Conservation (phyloP, 2,888 invertebrate genomes). For the Nycteola revayana region DNA sequence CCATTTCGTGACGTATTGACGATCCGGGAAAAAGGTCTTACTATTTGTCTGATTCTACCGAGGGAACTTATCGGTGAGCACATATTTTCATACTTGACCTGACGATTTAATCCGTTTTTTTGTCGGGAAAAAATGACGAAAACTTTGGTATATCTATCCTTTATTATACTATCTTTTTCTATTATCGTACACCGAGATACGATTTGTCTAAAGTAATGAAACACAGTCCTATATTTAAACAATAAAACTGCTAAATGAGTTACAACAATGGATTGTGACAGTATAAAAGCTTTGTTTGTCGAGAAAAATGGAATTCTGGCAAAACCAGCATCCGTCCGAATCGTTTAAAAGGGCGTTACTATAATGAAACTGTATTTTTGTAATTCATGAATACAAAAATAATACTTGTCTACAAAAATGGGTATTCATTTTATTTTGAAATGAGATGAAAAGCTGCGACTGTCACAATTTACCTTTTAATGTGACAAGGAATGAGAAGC, state of each 20-base stretch:
- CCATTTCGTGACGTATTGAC: constrained; percentile 61
- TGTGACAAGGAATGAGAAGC: constrained; percentile 47
- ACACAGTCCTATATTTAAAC: constrained; percentile 44
- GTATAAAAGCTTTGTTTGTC: constrained; percentile 65
- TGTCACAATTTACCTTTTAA: constrained; percentile 43
- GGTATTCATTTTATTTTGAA: constrained; percentile 37
- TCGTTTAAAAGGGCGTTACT: constrained; percentile 41
- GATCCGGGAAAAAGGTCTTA: constrained; percentile 58
- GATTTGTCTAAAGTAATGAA: constrained; percentile 25
- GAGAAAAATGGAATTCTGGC: constrained; percentile 58
- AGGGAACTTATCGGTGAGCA: constrained; percentile 49
- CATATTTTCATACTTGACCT: constrained; percentile 46
- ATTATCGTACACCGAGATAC: no score
- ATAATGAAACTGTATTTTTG: constrained; percentile 37
- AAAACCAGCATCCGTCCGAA: constrained; percentile 43
- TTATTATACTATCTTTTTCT: no score
- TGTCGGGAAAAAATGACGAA: constrained; percentile 3
- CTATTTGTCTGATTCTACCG: constrained; percentile 43
- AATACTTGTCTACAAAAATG: constrained; percentile 9
- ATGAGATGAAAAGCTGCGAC: constrained; percentile 37
- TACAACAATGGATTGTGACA: constrained; percentile 61
- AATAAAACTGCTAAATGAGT: constrained; percentile 50
- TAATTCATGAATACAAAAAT: constrained; percentile 16
- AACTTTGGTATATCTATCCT: no score
- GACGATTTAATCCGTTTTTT: constrained; percentile 38